A percentile compares a stretch with the other conserved stretches of the same genome.
phyloP scores from a whole-genome alignment of 2,888 invertebrate genomes.

The Drosophila merina region DNA sequence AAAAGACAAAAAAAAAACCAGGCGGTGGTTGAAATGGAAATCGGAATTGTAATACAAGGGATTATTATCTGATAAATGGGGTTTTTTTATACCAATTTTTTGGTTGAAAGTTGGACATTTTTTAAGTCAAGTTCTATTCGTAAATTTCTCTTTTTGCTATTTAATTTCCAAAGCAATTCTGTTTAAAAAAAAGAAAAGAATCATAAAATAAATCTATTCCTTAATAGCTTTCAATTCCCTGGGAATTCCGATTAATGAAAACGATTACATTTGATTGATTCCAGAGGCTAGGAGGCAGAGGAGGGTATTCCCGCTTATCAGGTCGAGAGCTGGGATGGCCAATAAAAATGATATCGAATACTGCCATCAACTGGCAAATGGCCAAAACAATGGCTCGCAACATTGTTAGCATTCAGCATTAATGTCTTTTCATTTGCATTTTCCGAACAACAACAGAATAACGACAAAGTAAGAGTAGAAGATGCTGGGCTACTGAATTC shows the following conservation, averaged over 20 bases:
- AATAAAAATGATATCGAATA: constrained; percentile 30
- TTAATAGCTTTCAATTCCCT: constrained; percentile 5
- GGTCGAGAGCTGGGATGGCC: constrained; percentile 25
- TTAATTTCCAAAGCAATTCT: no score
- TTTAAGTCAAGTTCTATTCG: no score
- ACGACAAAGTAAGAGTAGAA: constrained; percentile 24
- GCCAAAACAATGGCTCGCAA: constrained; percentile 27
- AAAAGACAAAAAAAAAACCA: background rate
- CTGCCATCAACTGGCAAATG: constrained; percentile 30
- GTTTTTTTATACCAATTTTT: background rate
- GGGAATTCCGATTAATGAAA: constrained; percentile 18
- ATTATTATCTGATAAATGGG: background rate
- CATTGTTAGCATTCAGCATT: constrained; percentile 41
- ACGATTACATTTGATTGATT: constrained; percentile 41
- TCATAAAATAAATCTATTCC: constrained; percentile 7
- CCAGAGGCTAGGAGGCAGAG: background rate
- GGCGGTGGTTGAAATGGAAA: background rate
- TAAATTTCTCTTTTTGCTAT: no score
- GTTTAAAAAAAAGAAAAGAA: no score
- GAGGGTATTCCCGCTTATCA: constrained; percentile 21
- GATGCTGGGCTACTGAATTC: background rate
- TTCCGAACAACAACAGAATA: background rate
- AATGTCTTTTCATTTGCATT: constrained; percentile 42
- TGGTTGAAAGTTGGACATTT: no score
- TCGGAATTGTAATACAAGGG: background rate